A percentile compares a stretch with the other conserved stretches of the same genome.
phyloP scores from a whole-genome alignment of 2,113 vertebrate species.

The Glaucomys volans region DNA sequence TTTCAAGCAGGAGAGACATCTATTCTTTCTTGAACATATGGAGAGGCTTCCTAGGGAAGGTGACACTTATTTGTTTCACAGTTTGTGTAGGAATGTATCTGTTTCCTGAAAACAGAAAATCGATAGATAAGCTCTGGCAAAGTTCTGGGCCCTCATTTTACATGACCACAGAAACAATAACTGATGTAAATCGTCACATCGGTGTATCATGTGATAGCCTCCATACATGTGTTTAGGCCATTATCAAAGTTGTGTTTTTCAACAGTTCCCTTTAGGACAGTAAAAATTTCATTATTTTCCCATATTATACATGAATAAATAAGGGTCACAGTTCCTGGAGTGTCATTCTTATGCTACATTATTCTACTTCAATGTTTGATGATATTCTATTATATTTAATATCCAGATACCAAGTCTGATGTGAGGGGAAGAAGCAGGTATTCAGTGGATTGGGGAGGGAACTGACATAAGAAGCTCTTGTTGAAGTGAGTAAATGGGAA shows the following conservation, averaged over 20 bases:
- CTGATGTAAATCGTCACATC: background rate
- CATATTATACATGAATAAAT: background rate
- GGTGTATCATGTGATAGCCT: background rate
- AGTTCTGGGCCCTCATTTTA: background rate
- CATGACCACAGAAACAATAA: background rate
- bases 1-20: background rate
- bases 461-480: background rate
- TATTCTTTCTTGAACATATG: background rate
- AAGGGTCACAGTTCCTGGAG: background rate
- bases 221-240: background rate
- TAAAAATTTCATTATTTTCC: background rate
- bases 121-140: background rate
- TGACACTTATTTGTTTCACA: background rate
- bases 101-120: background rate
- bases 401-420: background rate
- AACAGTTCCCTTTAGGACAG: background rate
- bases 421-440: background rate
- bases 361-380: background rate
- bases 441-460: background rate
- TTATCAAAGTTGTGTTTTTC: background rate
- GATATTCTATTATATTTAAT: background rate
- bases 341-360: background rate
- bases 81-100: background rate
- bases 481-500: conserved; percentile 18
- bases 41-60: background rate